These are phyloP conservation scores for Tragelaphus scriptus DNA, from an alignment of 2,113 vertebrate species.

Conservation along the genomic window DNA sequence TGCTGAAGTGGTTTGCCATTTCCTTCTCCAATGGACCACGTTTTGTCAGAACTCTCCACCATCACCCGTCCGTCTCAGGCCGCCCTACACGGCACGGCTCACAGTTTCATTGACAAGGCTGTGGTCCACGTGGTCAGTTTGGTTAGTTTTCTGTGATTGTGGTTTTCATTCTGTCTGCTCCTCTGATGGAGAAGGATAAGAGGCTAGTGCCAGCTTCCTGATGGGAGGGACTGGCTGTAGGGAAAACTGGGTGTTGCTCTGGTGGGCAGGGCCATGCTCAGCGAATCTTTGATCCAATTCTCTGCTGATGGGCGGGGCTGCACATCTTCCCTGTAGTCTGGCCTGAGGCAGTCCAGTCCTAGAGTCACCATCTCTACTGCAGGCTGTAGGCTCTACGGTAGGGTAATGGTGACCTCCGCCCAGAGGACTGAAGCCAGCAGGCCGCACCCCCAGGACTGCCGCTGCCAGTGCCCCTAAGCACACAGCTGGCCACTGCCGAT, in stretches of 20 bases:
- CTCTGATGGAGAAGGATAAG: not conserved
- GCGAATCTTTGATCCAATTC: not conserved
- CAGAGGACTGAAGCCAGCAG: not conserved
- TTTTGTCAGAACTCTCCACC: not conserved
- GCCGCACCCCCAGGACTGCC: not conserved
- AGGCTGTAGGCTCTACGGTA: accelerated
- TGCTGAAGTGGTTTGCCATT: not conserved
- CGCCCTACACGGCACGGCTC: not conserved
- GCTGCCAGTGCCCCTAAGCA: not conserved
- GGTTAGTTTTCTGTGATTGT: not conserved
- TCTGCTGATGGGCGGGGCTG: not conserved
- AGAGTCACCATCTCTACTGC: not conserved
- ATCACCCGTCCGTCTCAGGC: accelerated
- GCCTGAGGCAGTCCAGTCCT: not conserved
- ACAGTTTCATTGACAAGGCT: not conserved
- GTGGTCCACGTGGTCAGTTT: not conserved
- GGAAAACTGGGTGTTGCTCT: not conserved
- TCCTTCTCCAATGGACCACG: not conserved
- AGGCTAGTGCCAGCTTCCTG: not conserved
- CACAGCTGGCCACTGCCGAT: not conserved
- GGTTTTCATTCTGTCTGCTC: not conserved
- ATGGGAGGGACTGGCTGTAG: not conserved
- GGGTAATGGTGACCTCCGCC: not conserved
- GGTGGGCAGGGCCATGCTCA: not conserved
- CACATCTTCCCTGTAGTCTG: not conserved